Base-by-base conservation (phyloP, 2,888 invertebrate species). In the Anthrax anthrax region DNA sequence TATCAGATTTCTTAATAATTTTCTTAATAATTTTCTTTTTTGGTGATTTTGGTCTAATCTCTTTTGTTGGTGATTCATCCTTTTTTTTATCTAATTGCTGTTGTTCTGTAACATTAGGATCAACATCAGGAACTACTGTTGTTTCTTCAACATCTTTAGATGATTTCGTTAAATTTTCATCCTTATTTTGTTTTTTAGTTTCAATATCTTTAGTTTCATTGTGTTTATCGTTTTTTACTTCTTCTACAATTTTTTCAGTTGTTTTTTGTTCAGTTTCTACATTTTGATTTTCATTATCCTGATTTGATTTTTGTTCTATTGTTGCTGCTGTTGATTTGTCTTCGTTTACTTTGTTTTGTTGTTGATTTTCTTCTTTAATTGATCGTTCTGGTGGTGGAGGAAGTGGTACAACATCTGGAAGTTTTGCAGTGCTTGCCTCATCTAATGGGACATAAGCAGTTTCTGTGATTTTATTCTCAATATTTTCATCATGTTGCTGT, bases 341-440 rank as follows among this genome's bases (percentile, higher is more conserved):
- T 23, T 23, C 23, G 8, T 8, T 23, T 4, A 23, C 8, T 23
- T 19, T n/a, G 39, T 2, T 17, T 39, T 36, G 17, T 44, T 44
- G 23, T 6, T 23, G 23, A 23, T 23, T 4, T 23, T 23, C 8
- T 4, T 32, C 12, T 1, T 32, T 32, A 4, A 4, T 3, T 32
- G 29, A 12, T 32, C 12, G 40, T 12, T n/a, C 37, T 18, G 44
- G 44, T 17, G 47, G 47, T n/a, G 47, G 44, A n/a, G 47, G 47
- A 19, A 47, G 32, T 18, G 47, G 43, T 38, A 47, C 36, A 1
- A 42, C 36, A 5, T 32, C 29, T 12, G 29, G 29, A 32, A 32
- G 29, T 32, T 32, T 32, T 12, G 29, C 29, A 12, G 29, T 32
- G 12, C 29, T 45, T n/a, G 44, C 34, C 13, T 34, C 19, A 34